phyloP scores from a whole-genome alignment of 2,113 vertebrate genomes.

The Pontoporia blainvillei region DNA sequence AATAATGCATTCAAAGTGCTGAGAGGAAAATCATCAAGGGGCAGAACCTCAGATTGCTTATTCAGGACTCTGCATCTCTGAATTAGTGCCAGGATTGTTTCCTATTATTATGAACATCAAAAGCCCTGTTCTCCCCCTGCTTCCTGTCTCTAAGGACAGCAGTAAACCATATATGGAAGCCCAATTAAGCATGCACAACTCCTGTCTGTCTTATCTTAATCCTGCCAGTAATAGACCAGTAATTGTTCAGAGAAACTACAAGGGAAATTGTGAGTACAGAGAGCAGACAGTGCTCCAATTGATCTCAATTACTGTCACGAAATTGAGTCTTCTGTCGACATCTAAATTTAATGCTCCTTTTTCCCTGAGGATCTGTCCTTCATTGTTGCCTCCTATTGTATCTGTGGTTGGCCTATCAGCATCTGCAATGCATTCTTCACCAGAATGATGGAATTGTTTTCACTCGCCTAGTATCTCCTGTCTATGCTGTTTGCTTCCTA shows the following conservation, averaged over 20 bases:
- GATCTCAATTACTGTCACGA: conserved; percentile 79
- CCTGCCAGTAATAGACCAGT: conserved; percentile 66
- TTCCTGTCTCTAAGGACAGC: conserved; percentile 11
- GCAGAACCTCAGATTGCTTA: neutral
- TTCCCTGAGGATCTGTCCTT: conserved; percentile 70
- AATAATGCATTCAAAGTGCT: neutral
- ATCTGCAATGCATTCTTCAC: conserved; percentile 4
- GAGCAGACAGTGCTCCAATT: conserved; percentile 65
- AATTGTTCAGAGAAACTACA: conserved; percentile 75
- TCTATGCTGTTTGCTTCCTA: neutral
- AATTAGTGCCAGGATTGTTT: neutral
- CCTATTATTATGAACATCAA: neutral
- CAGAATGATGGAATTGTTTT: conserved; percentile 61
- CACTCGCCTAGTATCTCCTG: conserved; percentile 22
- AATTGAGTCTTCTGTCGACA: conserved; percentile 78
- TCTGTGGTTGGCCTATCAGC: conserved; percentile 59
- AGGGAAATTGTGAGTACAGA: conserved; percentile 64
- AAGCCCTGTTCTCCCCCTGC: neutral
- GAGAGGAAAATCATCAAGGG: neutral
- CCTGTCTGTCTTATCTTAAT: conserved; percentile 73
- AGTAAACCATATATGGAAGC: conserved; percentile 18
- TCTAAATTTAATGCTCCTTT: conserved; percentile 74
- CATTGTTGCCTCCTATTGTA: conserved; percentile 4
- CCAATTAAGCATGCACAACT: conserved; percentile 62
- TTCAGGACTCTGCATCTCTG: neutral